Conservation (phyloP, 2,113 vertebrate species). For the Python bivittatus region DNA sequence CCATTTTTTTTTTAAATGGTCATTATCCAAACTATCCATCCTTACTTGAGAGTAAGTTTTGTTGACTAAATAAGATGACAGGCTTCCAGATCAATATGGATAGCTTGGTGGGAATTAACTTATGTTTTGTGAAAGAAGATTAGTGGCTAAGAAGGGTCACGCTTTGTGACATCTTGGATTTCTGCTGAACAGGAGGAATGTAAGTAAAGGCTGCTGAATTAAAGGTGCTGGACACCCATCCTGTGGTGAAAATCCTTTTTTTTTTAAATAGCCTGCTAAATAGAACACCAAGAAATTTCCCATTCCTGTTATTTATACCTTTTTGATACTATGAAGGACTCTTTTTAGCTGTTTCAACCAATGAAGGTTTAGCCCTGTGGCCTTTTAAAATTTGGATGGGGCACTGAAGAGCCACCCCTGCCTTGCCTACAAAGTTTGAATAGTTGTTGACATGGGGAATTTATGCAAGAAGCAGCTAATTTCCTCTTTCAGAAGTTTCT, state of each 20-base stretch:
- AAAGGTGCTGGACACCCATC: not conserved
- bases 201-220: not conserved
- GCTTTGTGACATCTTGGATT: not conserved
- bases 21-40: not conserved
- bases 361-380: not conserved
- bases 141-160: not conserved
- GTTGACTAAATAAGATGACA: not conserved
- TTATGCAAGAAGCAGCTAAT: not conserved
- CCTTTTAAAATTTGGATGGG: not conserved
- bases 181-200: not conserved
- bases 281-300: not conserved
- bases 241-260: not conserved
- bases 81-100: not conserved
- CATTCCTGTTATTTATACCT: not conserved
- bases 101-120: not conserved
- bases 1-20: not conserved
- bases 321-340: not conserved
- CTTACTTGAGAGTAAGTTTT: not conserved
- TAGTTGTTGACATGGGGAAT: not conserved
- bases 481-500: not conserved
- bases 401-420: not conserved
- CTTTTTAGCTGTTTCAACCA: no score
- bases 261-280: not conserved
- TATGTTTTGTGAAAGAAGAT: not conserved
- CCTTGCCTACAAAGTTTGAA: not conserved